Evolutionary conservation across 1,140 invertebrate genomes (phyloP).

Genomic region (Holotrichia oblita): DNA sequence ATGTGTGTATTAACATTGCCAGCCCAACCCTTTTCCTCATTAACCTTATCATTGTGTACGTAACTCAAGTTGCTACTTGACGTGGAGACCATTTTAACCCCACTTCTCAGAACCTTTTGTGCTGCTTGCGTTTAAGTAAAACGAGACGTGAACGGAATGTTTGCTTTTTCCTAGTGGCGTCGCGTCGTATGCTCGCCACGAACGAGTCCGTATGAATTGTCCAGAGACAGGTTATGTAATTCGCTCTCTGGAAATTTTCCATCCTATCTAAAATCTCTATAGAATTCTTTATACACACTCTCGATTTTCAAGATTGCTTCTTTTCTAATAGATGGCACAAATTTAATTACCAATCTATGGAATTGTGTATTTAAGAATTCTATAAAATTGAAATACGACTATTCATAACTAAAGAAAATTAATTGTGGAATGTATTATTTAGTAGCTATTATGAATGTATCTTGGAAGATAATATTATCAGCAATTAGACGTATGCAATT

Average conservation of each 20-base stretch:
- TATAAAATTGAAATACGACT: too few species aligned
- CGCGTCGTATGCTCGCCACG: conserved; percentile 17
- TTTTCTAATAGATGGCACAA: background rate
- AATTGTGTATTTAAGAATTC: background rate
- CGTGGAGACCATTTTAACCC: conserved; percentile 25
- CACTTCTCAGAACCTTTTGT: conserved; percentile 28
- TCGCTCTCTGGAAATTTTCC: conserved; percentile 25
- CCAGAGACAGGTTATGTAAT: conserved; percentile 18
- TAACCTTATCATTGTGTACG: conserved; percentile 43
- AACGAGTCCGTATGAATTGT: conserved; percentile 20
- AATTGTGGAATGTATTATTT: too few species aligned
- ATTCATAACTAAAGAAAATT: too few species aligned
- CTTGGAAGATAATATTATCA: too few species aligned
- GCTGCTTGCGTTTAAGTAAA: conserved; percentile 16
- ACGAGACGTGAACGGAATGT: conserved; percentile 24
- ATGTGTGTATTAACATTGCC: conserved; percentile 41
- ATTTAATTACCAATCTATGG: background rate
- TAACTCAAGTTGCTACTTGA: conserved; percentile 41
- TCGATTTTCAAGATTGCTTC: conserved; percentile 17
- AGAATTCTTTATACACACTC: background rate
- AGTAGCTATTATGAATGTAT: too few species aligned
- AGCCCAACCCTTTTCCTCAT: conserved; percentile 41
- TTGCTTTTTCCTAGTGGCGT: conserved; percentile 23
- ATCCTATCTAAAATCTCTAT: conserved; percentile 22
- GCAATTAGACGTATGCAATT: too few species aligned